Evolutionary conservation across 1,140 invertebrate genomes (phyloP).

Genomic region (Watersipora subatra): DNA sequence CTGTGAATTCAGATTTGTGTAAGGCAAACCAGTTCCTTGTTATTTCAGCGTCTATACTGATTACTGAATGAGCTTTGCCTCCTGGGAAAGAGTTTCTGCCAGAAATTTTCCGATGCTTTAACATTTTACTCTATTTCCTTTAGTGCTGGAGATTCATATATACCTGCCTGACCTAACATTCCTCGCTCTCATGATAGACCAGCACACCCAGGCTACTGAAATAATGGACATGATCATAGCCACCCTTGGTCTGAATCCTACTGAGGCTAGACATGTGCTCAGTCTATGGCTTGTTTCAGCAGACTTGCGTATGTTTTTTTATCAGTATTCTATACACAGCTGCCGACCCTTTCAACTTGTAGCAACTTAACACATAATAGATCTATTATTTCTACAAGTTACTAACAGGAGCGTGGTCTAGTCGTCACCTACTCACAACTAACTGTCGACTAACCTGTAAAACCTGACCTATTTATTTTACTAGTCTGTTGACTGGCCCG

Average conservation of each 20-base stretch:
- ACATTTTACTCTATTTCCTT: conserved; percentile 8
- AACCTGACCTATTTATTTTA: too few relatives aligned
- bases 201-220: not conserved
- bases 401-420: too few relatives aligned
- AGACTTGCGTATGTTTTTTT: not conserved
- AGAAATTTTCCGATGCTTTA: not conserved
- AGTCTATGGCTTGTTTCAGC: not conserved
- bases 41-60: too few relatives aligned
- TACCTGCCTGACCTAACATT: not conserved
- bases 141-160: not conserved
- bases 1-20: too few relatives aligned
- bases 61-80: not conserved
- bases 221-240: not conserved
- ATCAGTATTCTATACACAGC: not conserved
- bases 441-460: too few relatives aligned
- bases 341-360: not conserved
- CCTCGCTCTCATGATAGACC: not conserved
- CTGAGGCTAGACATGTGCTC: not conserved
- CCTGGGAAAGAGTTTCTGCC: not conserved
- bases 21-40: too few relatives aligned
- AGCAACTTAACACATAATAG: not conserved
- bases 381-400: not conserved
- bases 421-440: too few relatives aligned
- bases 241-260: not conserved
- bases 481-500: too few relatives aligned